A percentile compares a stretch with the other conserved stretches of the same genome.
These are phyloP conservation scores for Haplochromis burtoni DNA, from an alignment of 2,113 vertebrate species.

Conservation along the genomic window DNA sequence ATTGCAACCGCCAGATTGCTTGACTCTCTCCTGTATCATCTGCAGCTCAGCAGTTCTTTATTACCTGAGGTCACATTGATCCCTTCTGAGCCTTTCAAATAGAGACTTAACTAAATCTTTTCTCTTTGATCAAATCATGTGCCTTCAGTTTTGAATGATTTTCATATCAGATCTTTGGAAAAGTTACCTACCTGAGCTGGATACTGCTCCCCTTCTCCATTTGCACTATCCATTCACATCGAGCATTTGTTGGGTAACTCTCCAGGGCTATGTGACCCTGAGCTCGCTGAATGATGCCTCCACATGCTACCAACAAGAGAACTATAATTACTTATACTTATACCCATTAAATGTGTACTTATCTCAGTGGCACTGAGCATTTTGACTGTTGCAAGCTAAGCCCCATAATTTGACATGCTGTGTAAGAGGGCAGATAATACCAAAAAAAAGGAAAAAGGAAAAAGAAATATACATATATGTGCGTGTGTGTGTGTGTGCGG, in stretches of 20 bases:
- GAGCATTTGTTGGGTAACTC: slow-evolving; percentile 83
- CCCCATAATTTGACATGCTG: background rate
- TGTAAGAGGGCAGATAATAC: background rate
- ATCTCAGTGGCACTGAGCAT: background rate
- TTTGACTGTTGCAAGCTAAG: background rate
- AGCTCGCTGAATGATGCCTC: slow-evolving; percentile 74
- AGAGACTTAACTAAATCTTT: background rate
- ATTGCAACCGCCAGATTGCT: background rate
- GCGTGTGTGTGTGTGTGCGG: accelerated
- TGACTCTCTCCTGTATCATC: background rate
- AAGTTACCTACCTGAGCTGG: slow-evolving; percentile 75
- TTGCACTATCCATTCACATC: slow-evolving; percentile 84
- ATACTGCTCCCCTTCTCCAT: slow-evolving; percentile 72
- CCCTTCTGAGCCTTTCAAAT: background rate
- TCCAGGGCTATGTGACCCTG: slow-evolving; percentile 84
- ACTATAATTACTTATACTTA: background rate
- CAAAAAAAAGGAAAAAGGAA: background rate
- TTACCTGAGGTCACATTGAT: background rate
- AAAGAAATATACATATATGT: background rate
- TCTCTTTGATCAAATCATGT: background rate
- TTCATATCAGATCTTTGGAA: background rate
- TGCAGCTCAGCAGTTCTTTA: background rate
- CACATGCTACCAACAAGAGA: slow-evolving; percentile 71
- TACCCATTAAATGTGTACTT: background rate
- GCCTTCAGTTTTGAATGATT: background rate